These are phyloP conservation scores for Ellobium chinense DNA, from an alignment of 2,888 invertebrate genomes.

Conservation along the genomic window DNA sequence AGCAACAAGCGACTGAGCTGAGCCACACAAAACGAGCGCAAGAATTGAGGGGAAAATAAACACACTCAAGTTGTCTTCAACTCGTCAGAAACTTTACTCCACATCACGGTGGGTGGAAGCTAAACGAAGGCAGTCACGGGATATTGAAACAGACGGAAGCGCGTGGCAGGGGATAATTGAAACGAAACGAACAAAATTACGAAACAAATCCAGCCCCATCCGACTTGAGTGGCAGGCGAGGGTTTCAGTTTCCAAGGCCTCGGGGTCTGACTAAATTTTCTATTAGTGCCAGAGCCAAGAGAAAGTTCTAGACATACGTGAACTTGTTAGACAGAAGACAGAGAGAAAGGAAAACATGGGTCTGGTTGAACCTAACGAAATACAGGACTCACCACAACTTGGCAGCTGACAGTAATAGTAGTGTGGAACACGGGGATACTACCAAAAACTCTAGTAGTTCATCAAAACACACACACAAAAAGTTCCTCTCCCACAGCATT, in stretches of 20 bases:
- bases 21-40: too few species aligned
- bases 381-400: too few species aligned
- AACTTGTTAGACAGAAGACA: background rate
- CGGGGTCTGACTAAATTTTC: conserved; percentile 15
- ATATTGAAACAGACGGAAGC: conserved; percentile 19
- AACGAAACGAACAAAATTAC: conserved; percentile 33
- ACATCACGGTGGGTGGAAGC: background rate
- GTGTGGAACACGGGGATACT: background rate
- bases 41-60: background rate
- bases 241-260: background rate
- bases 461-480: background rate
- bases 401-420: too few species aligned
- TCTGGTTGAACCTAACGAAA: too few species aligned
- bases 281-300: conserved; percentile 30
- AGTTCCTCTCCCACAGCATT: background rate
- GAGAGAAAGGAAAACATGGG: too few species aligned
- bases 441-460: background rate
- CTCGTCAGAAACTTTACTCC: background rate
- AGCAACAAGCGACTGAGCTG: too few species aligned
- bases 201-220: conserved; percentile 37
- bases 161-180: conserved; percentile 32
- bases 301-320: background rate
- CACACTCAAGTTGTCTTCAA: background rate
- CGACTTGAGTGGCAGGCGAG: conserved; percentile 20
- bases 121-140: background rate